Evolutionary conservation across 2,888 invertebrate species (phyloP).

Genomic region (Timema cristinae): DNA sequence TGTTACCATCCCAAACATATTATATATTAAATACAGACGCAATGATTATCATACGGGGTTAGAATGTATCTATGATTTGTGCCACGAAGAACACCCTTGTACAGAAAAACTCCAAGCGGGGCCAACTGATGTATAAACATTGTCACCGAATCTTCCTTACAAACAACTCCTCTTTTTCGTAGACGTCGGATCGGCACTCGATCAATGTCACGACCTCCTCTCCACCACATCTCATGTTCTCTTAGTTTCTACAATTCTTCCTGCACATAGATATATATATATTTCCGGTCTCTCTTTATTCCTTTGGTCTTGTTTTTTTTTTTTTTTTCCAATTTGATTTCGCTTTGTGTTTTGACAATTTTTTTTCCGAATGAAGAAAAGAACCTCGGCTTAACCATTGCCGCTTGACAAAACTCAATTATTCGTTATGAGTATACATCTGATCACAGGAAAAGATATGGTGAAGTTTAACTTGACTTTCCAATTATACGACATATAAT

Average conservation of each 20-base stretch:
- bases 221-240: neutral
- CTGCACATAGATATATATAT: conserved; percentile 7
- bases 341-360: conserved; percentile 4
- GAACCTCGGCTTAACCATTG: conserved; percentile 19
- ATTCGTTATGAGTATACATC: neutral
- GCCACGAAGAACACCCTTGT: too few species aligned
- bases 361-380: conserved; percentile 8
- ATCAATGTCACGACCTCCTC: conserved; percentile 6
- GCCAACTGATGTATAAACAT: conserved; percentile 7
- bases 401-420: conserved; percentile 25
- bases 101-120: too few species aligned
- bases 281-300: neutral
- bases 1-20: too few species aligned
- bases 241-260: conserved; percentile 8
- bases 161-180: conserved; percentile 8
- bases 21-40: too few species aligned
- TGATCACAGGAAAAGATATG: too few species aligned
- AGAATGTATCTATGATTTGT: too few species aligned
- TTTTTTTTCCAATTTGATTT: conserved; percentile 7
- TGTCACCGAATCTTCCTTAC: conserved; percentile 8
- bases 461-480: too few species aligned
- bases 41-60: too few species aligned
- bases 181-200: conserved; percentile 7
- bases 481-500: too few species aligned
- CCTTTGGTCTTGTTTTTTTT: neutral